Evolutionary conservation across 2,888 invertebrate species (phyloP), one percentile per base, ranked within the genome.

Genomic region (Andrena bucephala): DNA sequence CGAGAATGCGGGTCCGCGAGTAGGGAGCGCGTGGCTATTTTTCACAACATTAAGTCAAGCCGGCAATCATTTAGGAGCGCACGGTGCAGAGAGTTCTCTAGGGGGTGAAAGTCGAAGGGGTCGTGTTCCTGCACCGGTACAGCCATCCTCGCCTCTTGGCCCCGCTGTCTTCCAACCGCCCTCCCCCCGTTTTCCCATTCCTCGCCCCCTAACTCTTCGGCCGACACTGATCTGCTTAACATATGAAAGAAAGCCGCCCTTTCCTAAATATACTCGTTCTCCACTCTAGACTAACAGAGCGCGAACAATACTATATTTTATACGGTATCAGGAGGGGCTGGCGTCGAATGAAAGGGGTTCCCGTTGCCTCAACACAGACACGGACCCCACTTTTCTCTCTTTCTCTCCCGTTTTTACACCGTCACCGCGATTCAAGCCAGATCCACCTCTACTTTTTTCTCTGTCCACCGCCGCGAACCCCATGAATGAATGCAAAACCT

Each of bases 281-380:
- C 92, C 91, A 91, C 91, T 91, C 87, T 83, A 86, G 86, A 86
- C 90, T 90, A 92, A 92, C 91, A 92, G 91, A 92, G 91, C 90
- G 91, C 90, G 92, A 92, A 92, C 92, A 92, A 92, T 92, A 90
- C 91, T 90, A 92, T 92, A 92, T 91, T 92, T 92, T 91, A 92
- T 91, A 90, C 88, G 90, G 88, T 91, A 92, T 92, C 92, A 89
- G 88, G 57, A 90, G 89, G 89, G 89, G 86, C 80, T 88, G 88
- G 87, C 88, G 88, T 86, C 86, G 83, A 87, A 85, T 87, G 87
- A 87, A 89, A 86, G 81, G 88, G 89, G 89, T 90, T 86, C 86
- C 60, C 50, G 68, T 48, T 65, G 70, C 66, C 42, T 59, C 60
- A 72, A 74, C 71, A 66, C 75, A 72, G 62, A 81, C 75, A 52